Evolutionary conservation across 2,797 vertebrate genomes (phyloP).

Genomic region (Liparis tanakae): DNA sequence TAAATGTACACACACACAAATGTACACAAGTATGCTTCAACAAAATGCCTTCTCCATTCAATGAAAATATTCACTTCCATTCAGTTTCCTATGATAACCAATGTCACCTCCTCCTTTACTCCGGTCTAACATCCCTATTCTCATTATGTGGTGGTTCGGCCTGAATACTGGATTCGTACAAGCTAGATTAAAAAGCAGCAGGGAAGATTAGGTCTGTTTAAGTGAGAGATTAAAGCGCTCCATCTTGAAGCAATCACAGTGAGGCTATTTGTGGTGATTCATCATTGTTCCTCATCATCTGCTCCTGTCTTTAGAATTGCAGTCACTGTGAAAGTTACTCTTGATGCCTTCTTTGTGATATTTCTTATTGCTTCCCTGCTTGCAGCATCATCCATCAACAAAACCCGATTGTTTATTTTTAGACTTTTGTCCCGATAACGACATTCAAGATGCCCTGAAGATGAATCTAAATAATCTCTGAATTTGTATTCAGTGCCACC

Average conservation of each 20-base stretch:
- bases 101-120: conserved; percentile 29
- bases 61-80: conserved; percentile 21
- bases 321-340: conserved; percentile 37
- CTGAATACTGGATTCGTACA: conserved; percentile 44
- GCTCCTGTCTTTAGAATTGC: conserved; percentile 37
- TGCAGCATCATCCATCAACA: conserved; percentile 52
- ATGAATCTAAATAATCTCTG: neutral
- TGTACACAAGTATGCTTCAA: conserved; percentile 2
- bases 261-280: conserved; percentile 60
- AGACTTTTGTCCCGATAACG: conserved; percentile 9
- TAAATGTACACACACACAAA: neutral
- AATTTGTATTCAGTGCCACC: neutral
- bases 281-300: conserved; percentile 64
- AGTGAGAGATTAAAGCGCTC: conserved; percentile 75
- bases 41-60: conserved; percentile 4
- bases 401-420: conserved; percentile 43
- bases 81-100: conserved; percentile 25
- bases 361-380: conserved; percentile 59
- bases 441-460: neutral
- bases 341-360: conserved; percentile 44
- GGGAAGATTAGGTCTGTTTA: conserved; percentile 70
- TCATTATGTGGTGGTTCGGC: conserved; percentile 50
- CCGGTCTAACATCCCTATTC: conserved; percentile 20
- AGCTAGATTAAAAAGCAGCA: conserved; percentile 71
- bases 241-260: conserved; percentile 65